Base-by-base conservation (phyloP, 2,888 invertebrate species). In the Crepidodera aurea region DNA sequence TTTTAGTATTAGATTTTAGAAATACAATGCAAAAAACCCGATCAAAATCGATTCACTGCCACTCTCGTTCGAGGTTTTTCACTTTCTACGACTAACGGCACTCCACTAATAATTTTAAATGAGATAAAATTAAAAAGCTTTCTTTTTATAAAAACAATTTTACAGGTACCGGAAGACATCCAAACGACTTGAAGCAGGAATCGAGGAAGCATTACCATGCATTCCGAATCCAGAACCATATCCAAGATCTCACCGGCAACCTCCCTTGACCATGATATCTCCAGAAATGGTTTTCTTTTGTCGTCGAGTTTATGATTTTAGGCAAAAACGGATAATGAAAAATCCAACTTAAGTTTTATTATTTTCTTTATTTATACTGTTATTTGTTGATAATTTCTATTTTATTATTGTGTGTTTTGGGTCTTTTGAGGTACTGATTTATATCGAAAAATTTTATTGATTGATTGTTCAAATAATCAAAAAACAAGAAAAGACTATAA, bases 231-330 rank as follows among this genome's bases (percentile, higher is more conserved):
- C 87, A 42, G 86, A 88, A 64, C 84, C 85, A 73, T 86, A 86
- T 74, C 84, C 88, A 4, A 80, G 86, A 61, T 76, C 78, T 59
- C 78, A 79, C 64, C 79, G 88, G 80, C 87, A 85, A 78, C 87
- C 91, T 72, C 85, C 89, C 81, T 79, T 90, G 82, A 64, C 76
- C 50, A 82, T 88, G 71, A 87, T 90, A 51, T 87, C 89, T 58
- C 86, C 89, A 6, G 96, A 96, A 75, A 88, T 94, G 81, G 93
- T 98, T 40, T 93, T 97, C 80, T 94, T 96, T 84, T 97, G 97
- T 82, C 90, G 96, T 50, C 90, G 93, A 73, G 92, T 97, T 63
- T 98, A 97, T 84, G 97, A 98, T 83, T 96, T 94, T 84, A 87
- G 96, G 72, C 91, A 93, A 74, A 95, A 94, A 79, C 85, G 91